Conservation (phyloP, 2,113 vertebrate species). For the Candoia aspera region DNA sequence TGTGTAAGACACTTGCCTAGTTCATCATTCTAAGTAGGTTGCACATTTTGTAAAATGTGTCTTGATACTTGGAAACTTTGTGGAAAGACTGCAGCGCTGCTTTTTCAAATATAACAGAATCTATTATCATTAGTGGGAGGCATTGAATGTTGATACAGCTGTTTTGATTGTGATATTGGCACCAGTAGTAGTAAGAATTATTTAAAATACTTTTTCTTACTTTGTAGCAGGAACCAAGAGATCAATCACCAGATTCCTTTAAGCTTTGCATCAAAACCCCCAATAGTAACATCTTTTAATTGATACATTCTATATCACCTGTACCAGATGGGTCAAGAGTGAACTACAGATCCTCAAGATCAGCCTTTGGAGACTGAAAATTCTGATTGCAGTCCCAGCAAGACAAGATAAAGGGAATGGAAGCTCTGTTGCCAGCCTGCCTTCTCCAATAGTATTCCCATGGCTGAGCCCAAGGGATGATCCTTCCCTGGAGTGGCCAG, state of each 20-base stretch:
- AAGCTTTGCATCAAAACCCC: not conserved
- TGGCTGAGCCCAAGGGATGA: constrained; percentile 4
- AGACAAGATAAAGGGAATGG: constrained; percentile 14
- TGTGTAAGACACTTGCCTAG: not conserved
- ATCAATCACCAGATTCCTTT: not conserved
- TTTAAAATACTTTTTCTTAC: not conserved
- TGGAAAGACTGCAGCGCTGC: not conserved
- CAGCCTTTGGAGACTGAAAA: constrained; percentile 44
- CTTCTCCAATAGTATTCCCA: not conserved
- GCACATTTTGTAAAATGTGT: not conserved
- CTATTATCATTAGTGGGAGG: not conserved
- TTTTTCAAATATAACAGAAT: not conserved
- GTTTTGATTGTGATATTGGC: not conserved
- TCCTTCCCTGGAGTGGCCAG: not conserved
- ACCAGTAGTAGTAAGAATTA: not conserved
- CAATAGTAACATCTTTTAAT: not conserved
- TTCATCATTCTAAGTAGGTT: too few relatives aligned
- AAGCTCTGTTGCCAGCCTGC: not conserved
- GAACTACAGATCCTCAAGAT: constrained; percentile 43
- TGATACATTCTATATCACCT: not conserved
- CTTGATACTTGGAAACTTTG: not conserved
- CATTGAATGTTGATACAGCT: not conserved
- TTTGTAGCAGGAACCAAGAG: not conserved
- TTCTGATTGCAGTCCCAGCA: constrained; percentile 18
- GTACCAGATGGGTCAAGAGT: constrained; percentile 21